Evolutionary conservation across 2,113 vertebrate species (phyloP).

Genomic region (Electrona antarctica): DNA sequence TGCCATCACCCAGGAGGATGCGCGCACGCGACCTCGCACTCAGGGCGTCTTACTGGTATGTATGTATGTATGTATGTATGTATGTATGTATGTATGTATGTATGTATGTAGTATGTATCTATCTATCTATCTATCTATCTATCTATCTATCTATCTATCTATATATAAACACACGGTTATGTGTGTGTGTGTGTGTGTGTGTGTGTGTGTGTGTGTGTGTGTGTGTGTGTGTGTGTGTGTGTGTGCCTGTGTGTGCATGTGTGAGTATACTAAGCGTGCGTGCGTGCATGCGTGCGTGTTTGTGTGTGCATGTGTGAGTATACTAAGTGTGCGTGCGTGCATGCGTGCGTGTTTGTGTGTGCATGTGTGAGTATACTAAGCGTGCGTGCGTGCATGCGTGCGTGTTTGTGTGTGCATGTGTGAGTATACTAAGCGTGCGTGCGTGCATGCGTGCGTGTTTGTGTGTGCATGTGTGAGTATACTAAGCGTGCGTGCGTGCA

Average conservation of each 20-base stretch:
- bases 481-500: not conserved
- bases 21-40: too few relatives aligned
- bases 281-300: too few relatives aligned
- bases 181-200: slow-evolving; percentile 1
- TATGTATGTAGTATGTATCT: too few relatives aligned
- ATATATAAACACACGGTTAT: too few relatives aligned
- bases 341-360: too few relatives aligned
- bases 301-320: not conserved
- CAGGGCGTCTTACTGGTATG: too few relatives aligned
- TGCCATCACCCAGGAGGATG: too few relatives aligned
- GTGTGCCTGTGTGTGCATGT: not conserved
- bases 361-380: too few relatives aligned
- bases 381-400: not conserved
- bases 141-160: too few relatives aligned
- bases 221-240: not conserved
- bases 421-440: not conserved
- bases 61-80: too few relatives aligned
- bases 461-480: not conserved
- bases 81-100: too few relatives aligned
- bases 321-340: not conserved
- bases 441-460: not conserved
- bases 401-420: not conserved
- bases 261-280: not conserved
- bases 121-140: too few relatives aligned
- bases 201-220: not conserved